phyloP scores from a whole-genome alignment of 1,140 invertebrate species.

The Sycophaga agraensis region DNA sequence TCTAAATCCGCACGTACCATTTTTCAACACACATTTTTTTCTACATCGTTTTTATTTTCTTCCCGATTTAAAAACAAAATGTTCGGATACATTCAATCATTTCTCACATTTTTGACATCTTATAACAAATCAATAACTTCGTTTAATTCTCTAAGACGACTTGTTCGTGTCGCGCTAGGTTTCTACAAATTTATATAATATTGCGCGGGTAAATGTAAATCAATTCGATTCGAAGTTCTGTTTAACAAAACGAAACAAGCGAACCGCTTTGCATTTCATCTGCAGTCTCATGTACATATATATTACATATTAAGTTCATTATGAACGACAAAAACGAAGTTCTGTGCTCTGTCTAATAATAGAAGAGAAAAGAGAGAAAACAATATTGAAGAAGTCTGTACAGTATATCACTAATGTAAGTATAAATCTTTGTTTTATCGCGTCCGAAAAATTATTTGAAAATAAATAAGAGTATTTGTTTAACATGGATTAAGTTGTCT shows the following conservation, averaged over 20 bases:
- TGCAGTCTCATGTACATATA: conserved; percentile 15
- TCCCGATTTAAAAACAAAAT: conserved; percentile 19
- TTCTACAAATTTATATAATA: not conserved
- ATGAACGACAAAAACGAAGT: conserved; percentile 16
- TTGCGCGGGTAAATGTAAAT: conserved; percentile 5
- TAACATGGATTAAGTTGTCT: too few relatives aligned
- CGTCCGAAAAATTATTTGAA: too few relatives aligned
- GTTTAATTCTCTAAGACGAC: not conserved
- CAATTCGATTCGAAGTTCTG: not conserved
- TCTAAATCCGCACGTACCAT: not conserved
- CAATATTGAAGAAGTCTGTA: conserved; percentile 6
- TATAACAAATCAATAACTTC: conserved; percentile 24
- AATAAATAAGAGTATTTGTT: too few relatives aligned
- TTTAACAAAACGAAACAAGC: conserved; percentile 12
- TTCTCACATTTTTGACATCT: not conserved
- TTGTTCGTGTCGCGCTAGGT: not conserved
- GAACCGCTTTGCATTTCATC: not conserved
- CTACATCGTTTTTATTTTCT: not conserved
- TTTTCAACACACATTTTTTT: not conserved
- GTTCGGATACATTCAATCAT: conserved; percentile 9
- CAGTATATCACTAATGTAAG: too few relatives aligned
- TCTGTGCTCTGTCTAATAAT: conserved; percentile 3
- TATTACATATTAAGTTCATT: conserved; percentile 21
- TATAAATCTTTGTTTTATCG: too few relatives aligned
- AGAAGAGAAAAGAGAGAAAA: conserved; percentile 5